These are phyloP conservation scores for Ectropis crepuscularia DNA, from an alignment of 2,888 invertebrate species.

Conservation along the genomic window DNA sequence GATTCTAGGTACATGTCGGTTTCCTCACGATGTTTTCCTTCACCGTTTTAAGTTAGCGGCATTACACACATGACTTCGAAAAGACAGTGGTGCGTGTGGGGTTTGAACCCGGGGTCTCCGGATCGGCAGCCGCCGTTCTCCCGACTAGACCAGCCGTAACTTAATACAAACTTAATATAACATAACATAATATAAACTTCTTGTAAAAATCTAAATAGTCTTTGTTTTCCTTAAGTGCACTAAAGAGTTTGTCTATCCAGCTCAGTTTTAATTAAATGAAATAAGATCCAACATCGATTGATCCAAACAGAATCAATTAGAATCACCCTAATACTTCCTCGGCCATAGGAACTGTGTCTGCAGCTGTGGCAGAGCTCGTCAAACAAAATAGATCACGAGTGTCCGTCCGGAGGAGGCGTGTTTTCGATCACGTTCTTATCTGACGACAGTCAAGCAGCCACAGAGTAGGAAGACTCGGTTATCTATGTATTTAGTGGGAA, in stretches of 20 bases:
- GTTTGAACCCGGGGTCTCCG: too few species aligned
- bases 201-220: background rate
- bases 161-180: too few species aligned
- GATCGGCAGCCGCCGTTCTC: too few species aligned
- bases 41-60: too few species aligned
- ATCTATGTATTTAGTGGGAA: background rate
- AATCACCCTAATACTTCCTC: background rate
- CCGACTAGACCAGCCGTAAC: too few species aligned
- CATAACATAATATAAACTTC: too few species aligned
- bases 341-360: background rate
- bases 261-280: slow-evolving; percentile 29
- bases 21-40: too few species aligned
- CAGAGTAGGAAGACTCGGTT: slow-evolving; percentile 5
- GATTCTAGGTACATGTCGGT: too few species aligned
- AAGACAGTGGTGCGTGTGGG: too few species aligned
- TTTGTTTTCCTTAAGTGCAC: slow-evolving; percentile 3
- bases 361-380: slow-evolving; percentile 13
- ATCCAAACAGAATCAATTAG: background rate
- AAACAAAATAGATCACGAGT: slow-evolving; percentile 29
- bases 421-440: slow-evolving; percentile 34
- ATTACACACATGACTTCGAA: too few species aligned
- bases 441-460: slow-evolving; percentile 19
- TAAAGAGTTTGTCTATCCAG: slow-evolving; percentile 5
- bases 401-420: slow-evolving; percentile 23
- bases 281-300: slow-evolving; percentile 9